These are phyloP conservation scores for Acanthococcus lagerstroemiae DNA, from an alignment of 2,888 invertebrate species.

Conservation along the genomic window DNA sequence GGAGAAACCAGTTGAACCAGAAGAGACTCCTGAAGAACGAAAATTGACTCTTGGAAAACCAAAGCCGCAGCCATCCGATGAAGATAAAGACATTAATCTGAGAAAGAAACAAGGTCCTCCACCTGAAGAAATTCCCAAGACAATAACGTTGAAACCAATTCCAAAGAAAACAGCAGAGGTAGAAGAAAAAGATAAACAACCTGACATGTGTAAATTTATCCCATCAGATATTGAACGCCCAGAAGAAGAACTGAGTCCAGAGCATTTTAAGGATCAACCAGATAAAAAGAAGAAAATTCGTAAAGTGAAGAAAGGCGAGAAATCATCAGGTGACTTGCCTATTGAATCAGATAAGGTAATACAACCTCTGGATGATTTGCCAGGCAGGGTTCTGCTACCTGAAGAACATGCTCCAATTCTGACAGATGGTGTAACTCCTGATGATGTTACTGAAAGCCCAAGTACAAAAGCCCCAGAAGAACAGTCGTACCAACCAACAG, in stretches of 20 bases:
- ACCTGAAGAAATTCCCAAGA: constrained; percentile 41
- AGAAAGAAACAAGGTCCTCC: constrained; percentile 43
- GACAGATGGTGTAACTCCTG: not conserved
- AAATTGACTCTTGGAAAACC: constrained; percentile 31
- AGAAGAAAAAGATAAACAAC: constrained; percentile 39
- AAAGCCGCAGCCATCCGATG: constrained; percentile 38
- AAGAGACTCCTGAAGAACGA: constrained; percentile 37
- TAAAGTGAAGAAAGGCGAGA: not conserved
- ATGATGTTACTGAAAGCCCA: no score
- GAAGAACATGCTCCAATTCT: not conserved
- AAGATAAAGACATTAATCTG: constrained; percentile 41
- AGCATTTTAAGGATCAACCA: constrained; percentile 32
- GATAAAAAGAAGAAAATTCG: constrained; percentile 2
- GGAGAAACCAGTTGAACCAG: constrained; percentile 36
- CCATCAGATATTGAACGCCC: constrained; percentile 38
- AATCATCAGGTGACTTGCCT: no score
- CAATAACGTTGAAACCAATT: constrained; percentile 40
- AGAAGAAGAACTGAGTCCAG: constrained; percentile 35
- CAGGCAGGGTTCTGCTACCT: not conserved
- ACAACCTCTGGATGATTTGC: not conserved
- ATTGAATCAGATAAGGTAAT: not conserved
- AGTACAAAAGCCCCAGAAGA: no score
- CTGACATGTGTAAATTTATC: constrained; percentile 39
- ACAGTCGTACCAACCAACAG: no score
- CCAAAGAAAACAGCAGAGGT: constrained; percentile 40